Percentiles rank a stretch among this genome's conserved stretches.
Conservation (phyloP, 2,113 vertebrate species). For the Anas platyrhynchos region DNA sequence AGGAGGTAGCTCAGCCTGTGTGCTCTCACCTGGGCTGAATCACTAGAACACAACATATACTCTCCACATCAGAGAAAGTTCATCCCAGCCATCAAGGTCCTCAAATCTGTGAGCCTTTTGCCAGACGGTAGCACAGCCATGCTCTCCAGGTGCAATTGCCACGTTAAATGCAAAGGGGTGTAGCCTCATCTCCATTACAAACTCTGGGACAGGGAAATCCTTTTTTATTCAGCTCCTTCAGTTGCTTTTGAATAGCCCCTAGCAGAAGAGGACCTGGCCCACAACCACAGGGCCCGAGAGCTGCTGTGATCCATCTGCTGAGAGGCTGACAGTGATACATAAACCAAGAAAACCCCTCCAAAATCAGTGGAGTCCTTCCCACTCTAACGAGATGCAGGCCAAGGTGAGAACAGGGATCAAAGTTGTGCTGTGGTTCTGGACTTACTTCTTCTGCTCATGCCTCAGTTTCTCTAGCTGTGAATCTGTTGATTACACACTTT, state of each 20-base stretch:
- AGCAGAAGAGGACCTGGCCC: neutral
- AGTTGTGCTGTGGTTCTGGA: neutral
- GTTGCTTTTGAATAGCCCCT: neutral
- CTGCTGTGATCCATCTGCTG: neutral
- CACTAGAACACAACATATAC: neutral
- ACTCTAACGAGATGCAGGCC: neutral
- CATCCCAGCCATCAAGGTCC: neutral
- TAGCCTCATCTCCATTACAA: neutral
- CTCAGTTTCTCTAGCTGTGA: slow-evolving; percentile 26
- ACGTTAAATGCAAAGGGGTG: neutral
- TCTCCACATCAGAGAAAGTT: neutral
- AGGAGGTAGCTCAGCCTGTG: neutral
- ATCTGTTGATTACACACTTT: neutral
- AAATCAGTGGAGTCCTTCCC: neutral
- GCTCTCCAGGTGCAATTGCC: neutral
- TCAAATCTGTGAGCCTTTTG: accelerated
- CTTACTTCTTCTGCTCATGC: neutral
- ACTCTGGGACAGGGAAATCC: neutral
- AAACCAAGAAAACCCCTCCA: neutral
- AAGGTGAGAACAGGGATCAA: neutral
- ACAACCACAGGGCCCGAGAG: neutral
- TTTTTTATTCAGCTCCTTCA: neutral
- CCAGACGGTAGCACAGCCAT: neutral
- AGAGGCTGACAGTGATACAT: neutral
- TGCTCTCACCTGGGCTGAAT: neutral